These are phyloP conservation scores for Gibbula magus DNA, from an alignment of 2,888 invertebrate genomes.

Conservation along the genomic window DNA sequence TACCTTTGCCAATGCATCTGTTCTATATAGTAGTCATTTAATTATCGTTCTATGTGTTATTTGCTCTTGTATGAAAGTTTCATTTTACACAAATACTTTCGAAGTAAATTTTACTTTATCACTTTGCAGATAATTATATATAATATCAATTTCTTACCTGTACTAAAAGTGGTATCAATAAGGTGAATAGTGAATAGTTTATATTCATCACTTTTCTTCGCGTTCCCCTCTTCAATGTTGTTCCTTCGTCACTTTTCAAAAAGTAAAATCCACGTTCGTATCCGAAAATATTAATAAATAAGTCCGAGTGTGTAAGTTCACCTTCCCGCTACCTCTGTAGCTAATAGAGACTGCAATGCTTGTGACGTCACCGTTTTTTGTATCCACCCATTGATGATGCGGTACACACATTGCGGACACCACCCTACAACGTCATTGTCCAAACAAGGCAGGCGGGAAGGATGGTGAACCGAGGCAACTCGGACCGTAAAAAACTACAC, in stretches of 20 bases:
- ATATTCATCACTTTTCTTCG: not conserved
- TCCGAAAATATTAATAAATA: not conserved
- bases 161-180: not conserved
- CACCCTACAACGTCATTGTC: not conserved
- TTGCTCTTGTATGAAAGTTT: too few relatives aligned
- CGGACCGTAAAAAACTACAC: not conserved
- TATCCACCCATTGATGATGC: slow-evolving; percentile 10
- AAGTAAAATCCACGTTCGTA: slow-evolving; percentile 8
- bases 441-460: not conserved
- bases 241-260: not conserved
- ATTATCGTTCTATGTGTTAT: too few relatives aligned
- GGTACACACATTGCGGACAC: not conserved
- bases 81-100: too few relatives aligned
- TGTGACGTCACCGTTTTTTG: slow-evolving; percentile 13
- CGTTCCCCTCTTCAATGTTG: not conserved
- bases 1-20: too few relatives aligned
- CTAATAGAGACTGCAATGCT: not conserved
- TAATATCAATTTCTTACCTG: not conserved
- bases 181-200: not conserved
- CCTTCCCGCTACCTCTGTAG: not conserved
- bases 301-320: not conserved
- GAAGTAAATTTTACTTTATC: too few relatives aligned
- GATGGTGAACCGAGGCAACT: not conserved
- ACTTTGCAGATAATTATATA: too few relatives aligned
- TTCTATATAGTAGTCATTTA: too few relatives aligned